Conservation (phyloP, 2,113 vertebrate species). For the Hylia prasina region DNA sequence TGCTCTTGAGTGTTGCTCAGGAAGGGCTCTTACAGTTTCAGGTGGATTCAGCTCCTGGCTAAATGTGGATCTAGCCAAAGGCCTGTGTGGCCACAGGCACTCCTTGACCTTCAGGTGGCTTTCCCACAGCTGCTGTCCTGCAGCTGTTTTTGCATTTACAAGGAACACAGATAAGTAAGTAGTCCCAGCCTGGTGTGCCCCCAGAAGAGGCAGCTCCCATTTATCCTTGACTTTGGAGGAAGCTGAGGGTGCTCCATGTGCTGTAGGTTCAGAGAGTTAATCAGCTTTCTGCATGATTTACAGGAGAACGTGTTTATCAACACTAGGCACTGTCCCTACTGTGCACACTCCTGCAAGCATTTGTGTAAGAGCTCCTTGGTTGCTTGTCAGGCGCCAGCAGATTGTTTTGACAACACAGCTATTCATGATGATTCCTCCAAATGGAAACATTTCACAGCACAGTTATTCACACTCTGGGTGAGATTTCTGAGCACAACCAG, state of each 20-base stretch:
- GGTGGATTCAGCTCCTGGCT: neutral
- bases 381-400: neutral
- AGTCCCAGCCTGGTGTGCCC: rapidly evolving
- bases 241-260: neutral
- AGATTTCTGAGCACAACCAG: neutral
- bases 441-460: neutral
- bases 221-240: neutral
- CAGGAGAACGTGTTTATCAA: neutral
- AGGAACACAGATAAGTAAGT: neutral
- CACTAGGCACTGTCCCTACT: neutral
- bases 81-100: neutral
- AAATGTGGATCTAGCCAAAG: neutral
- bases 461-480: neutral
- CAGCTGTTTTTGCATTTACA: neutral
- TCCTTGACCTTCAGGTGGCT: neutral
- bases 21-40: neutral
- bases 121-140: neutral
- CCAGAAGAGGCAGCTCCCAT: rapidly evolving
- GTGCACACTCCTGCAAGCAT: rapidly evolving
- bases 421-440: neutral
- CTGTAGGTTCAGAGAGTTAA: neutral
- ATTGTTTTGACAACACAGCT: neutral
- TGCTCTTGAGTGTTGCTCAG: neutral
- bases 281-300: neutral
- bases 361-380: neutral